phyloP scores from a whole-genome alignment of 2,888 invertebrate genomes.

The Xanthorhoe designata region DNA sequence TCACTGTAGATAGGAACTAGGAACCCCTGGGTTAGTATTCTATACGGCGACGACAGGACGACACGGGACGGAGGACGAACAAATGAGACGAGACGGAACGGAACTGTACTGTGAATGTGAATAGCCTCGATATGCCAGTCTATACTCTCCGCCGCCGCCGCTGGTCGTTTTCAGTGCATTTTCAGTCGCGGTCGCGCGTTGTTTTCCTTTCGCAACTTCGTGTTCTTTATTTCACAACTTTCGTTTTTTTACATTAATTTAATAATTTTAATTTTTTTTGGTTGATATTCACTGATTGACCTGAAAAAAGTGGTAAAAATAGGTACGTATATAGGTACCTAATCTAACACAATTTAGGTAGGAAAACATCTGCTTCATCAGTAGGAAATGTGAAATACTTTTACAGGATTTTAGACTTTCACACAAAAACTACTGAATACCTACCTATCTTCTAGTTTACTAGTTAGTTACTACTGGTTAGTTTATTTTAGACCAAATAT shows the following conservation, averaged over 20 bases:
- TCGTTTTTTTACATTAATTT: neutral
- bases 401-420: no score
- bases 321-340: conserved; percentile 5
- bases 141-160: conserved; percentile 14
- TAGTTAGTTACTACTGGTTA: no score
- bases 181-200: conserved; percentile 29
- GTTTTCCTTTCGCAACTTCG: conserved; percentile 37
- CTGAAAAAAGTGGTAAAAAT: conserved; percentile 3
- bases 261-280: neutral
- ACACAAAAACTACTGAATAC: no score
- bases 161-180: conserved; percentile 34
- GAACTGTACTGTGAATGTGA: neutral
- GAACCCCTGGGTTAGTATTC: no score
- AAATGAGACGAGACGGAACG: neutral
- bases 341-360: neutral
- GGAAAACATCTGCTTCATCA: no score
- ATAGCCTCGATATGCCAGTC: conserved; percentile 9
- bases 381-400: no score
- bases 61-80: neutral
- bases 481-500: no score
- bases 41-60: neutral
- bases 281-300: conserved; percentile 6
- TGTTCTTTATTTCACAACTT: conserved; percentile 19
- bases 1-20: no score
- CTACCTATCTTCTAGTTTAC: no score